phyloP scores from a whole-genome alignment of 2,797 vertebrate species.

The Chromobotia macracanthus region DNA sequence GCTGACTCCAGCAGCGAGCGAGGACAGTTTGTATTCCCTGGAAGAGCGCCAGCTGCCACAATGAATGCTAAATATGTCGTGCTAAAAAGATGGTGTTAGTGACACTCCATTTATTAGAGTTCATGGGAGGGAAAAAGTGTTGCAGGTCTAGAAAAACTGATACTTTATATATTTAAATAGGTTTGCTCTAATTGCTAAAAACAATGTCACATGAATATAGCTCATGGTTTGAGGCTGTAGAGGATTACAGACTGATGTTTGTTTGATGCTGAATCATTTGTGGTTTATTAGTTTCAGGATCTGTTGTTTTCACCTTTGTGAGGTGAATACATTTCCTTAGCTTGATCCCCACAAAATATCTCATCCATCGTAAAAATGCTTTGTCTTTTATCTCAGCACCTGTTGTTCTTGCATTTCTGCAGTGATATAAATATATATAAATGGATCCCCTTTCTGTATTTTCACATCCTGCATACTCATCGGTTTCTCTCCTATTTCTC shows the following conservation, averaged over 20 bases:
- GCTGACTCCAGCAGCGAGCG: constrained; percentile 18
- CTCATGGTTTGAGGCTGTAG: not conserved
- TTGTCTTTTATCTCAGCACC: constrained; percentile 13
- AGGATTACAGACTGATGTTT: constrained; percentile 2
- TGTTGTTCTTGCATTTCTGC: constrained; percentile 37
- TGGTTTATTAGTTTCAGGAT: not conserved
- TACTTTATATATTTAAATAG: not conserved
- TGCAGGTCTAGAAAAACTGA: not conserved
- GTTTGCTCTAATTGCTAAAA: not conserved
- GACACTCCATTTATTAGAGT: constrained; percentile 37
- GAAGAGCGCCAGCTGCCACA: constrained; percentile 36
- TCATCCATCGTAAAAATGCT: not conserved
- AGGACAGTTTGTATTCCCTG: constrained; percentile 29
- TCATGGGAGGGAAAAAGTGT: constrained; percentile 7
- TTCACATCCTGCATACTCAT: constrained; percentile 68
- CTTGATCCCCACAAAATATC: not conserved
- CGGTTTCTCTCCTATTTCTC: constrained; percentile 73
- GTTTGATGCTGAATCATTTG: constrained; percentile 11
- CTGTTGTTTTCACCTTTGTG: not conserved
- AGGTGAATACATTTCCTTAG: not conserved
- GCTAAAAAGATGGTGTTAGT: constrained; percentile 33
- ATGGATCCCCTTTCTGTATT: constrained; percentile 62
- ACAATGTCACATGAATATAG: not conserved
- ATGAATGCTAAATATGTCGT: constrained; percentile 22
- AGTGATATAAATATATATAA: constrained; percentile 50